phyloP scores from a whole-genome alignment of 2,113 vertebrate genomes.

The Bubo blakistoni region DNA sequence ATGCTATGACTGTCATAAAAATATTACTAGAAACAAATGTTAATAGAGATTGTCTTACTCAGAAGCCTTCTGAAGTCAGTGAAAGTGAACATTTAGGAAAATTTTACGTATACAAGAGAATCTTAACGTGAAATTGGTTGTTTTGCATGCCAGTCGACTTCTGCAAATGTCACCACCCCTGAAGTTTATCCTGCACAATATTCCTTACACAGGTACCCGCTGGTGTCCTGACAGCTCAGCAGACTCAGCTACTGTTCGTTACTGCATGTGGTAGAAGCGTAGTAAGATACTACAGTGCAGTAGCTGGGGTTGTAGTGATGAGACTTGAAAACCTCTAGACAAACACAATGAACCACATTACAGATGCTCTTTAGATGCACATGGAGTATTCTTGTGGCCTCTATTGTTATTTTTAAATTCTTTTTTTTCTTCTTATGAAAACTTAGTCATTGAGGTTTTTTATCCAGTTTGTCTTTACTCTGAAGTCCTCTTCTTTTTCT shows the following conservation, averaged over 20 bases:
- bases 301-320: not conserved
- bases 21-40: conserved; percentile 66
- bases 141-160: not conserved
- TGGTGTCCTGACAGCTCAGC: not conserved
- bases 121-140: not conserved
- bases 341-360: not conserved
- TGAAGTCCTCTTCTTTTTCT: not conserved
- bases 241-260: not conserved
- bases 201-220: not conserved
- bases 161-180: not conserved
- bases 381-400: not conserved
- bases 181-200: not conserved
- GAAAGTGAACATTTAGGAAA: not conserved
- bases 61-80: not conserved
- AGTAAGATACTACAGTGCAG: not conserved
- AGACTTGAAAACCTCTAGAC: not conserved
- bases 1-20: conserved; percentile 75
- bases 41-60: not conserved
- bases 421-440: not conserved
- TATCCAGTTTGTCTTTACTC: not conserved
- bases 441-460: not conserved
- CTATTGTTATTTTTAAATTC: not conserved
- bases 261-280: not conserved
- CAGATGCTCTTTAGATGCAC: not conserved
- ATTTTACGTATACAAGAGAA: not conserved